Conservation (phyloP, 2,888 invertebrate species). For the Harpalus rubripes region DNA sequence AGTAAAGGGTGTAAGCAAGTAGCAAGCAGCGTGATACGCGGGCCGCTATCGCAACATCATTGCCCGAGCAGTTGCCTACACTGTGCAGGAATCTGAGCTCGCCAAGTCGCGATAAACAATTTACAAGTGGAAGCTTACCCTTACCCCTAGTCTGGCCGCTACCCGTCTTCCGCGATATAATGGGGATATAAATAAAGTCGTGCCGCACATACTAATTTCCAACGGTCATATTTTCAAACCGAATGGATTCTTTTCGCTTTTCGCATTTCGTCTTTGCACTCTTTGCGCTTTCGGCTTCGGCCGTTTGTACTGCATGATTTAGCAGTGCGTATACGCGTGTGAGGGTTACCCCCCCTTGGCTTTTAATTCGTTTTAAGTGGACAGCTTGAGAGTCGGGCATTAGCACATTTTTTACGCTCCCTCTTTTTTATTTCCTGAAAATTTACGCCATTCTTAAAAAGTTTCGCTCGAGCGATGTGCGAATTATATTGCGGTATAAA, state of each 20-base stretch:
- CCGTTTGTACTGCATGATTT: constrained; percentile 65
- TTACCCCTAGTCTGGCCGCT: constrained; percentile 14
- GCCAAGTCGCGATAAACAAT: constrained; percentile 60
- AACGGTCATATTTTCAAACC: constrained; percentile 63
- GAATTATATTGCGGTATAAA: constrained; percentile 62
- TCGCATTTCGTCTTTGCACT: constrained; percentile 42
- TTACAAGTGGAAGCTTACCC: constrained; percentile 62
- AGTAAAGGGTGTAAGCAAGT: background rate
- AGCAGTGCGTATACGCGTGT: constrained; percentile 44
- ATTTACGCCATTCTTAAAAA: constrained; percentile 62
- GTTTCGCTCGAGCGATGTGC: constrained; percentile 47
- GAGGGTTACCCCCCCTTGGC: constrained; percentile 36
- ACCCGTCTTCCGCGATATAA: constrained; percentile 66
- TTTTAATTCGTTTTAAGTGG: constrained; percentile 66
- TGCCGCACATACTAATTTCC: constrained; percentile 64
- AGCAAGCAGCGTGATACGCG: background rate
- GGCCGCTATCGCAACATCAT: constrained; percentile 32
- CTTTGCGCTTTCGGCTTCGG: constrained; percentile 43
- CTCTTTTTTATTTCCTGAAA: constrained; percentile 60
- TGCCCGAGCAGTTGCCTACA: constrained; percentile 37
- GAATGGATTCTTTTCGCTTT: constrained; percentile 64
- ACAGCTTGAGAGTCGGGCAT: constrained; percentile 64
- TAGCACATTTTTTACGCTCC: constrained; percentile 65
- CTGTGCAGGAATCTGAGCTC: constrained; percentile 17
- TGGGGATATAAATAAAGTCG: constrained; percentile 65